Evolutionary conservation across 2,888 invertebrate genomes (phyloP), one percentile per base, ranked within the genome.

Genomic region (Lydus trimaculatus): DNA sequence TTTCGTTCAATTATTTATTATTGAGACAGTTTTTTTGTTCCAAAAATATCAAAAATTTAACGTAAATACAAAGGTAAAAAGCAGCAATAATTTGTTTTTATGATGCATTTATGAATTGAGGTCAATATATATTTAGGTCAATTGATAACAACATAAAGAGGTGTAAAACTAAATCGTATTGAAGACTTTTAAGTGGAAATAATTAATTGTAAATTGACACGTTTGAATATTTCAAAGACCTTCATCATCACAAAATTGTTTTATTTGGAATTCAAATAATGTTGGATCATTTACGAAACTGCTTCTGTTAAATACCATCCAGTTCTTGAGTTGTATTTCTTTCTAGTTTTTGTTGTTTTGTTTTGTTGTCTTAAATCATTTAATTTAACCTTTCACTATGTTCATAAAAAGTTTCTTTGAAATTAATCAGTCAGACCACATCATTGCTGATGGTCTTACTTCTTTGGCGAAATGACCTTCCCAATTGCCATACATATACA

Each of bases 191-290:
- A 52, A 52, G 1, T 52, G 52, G 52, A 52, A 52, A 52, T 52
- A 52, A 52, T 52, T 25, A 52, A 52, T 48, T 48, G 48, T 48
- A 48, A 48, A 20, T 52, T 52, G 25, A 52, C 52, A 52, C 52
- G 25, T 48, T 48, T 48, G 9, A 48, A 48, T 48, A 20, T 48
- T 48, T 13, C 9, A 20, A 20, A 23, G 20, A 48, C 48, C 48
- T 48, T 23, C 48, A 48, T 20, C 48, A 7, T n/a, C n/a, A n/a
- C n/a, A n/a, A n/a, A 11, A 36, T 36, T 6, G 1, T 36, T 15
- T 36, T 15, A 36, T n/a, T n/a, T 20, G 20, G 48, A 48, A 48
- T 48, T 48, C 11, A 48, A 48, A 48, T 48, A 48, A 48, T 48
- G 48, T 48, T 48, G 20, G 48, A 48, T 48, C 23, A 23, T 52